Base-by-base conservation (phyloP, 2,888 invertebrate species). In the Drosophila anceps region DNA sequence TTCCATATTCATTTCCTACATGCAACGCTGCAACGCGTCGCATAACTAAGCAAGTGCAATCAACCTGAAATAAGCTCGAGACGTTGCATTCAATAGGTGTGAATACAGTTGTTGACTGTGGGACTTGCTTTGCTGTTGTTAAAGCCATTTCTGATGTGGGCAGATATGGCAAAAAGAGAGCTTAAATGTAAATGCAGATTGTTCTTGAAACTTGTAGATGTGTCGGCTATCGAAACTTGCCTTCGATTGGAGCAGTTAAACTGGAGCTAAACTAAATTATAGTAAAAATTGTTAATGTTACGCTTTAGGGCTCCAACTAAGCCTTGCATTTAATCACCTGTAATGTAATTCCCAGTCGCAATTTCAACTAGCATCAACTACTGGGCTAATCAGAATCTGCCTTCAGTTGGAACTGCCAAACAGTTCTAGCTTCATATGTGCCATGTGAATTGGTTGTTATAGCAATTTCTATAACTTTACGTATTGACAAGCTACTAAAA, bases 31-130 rank as follows among this genome's bases (percentile, higher is more conserved):
- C 46, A 9, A 46, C 15, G 46, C 48, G 15, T 24, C 48, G 43
- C 63, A 69, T 74, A 77, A 65, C 77, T 35, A 69, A 83, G 81
- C 84, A 84, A 88, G 89, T 84, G 84, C 81, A 84, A 83, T 88
- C 81, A 88, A 83, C 78, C 70, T 77, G 63, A 62, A 64, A 76
- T 70, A 55, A 55, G 39, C 55, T 50, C 50, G 61, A 71, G 50
- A 55, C 70, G 41, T 59, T 31, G 44, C 33, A 70, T 41, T 46
- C 50, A n/a, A 54, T 53, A 35, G 20, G 0, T 53, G 0, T 53
- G 35, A 13, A 20, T n/a, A 10, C 9, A 13, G 31, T 3, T 18
- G 9, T 10, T 12, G 44, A 7, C 9, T 10, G 46, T 9, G 27
- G n/a, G 43, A 20, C 31, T 20, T 7, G 24, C n/a, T n/a, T n/a